phyloP scores from a whole-genome alignment of 2,888 invertebrate species.

The Dusona sp. region DNA sequence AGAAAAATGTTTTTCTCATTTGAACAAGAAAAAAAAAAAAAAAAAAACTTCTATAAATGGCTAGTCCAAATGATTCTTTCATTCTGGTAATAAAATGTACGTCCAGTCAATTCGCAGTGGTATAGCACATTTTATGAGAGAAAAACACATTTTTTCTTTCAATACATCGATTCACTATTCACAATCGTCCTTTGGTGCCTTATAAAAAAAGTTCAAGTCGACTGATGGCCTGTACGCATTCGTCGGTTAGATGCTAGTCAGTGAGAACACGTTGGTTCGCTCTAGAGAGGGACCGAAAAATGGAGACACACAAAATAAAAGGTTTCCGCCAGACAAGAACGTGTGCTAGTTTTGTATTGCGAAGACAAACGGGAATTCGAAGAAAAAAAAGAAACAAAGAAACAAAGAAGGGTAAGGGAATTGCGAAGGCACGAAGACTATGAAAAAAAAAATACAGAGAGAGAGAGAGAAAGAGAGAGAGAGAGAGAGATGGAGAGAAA shows the following conservation, averaged over 20 bases:
- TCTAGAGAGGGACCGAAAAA: constrained; percentile 54
- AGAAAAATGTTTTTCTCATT: background rate
- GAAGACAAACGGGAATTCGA: constrained; percentile 49
- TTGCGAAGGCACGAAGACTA: constrained; percentile 58
- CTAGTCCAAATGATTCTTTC: background rate
- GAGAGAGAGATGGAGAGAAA: constrained; percentile 59
- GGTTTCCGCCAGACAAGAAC: constrained; percentile 66
- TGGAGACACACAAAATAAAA: constrained; percentile 62
- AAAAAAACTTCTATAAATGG: background rate
- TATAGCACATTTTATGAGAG: background rate
- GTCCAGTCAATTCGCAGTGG: constrained; percentile 14
- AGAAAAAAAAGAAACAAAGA: constrained; percentile 46
- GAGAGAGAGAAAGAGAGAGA: constrained; percentile 56
- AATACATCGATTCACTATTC: constrained; percentile 11
- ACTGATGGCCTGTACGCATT: constrained; percentile 50
- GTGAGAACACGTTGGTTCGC: constrained; percentile 74
- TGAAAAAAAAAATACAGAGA: constrained; percentile 55
- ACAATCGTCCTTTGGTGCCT: constrained; percentile 62
- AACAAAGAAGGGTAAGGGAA: constrained; percentile 65
- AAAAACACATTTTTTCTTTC: background rate
- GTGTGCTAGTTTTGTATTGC: constrained; percentile 62
- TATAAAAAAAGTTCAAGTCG: constrained; percentile 43
- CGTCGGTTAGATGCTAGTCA: constrained; percentile 83
- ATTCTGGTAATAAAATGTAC: background rate
- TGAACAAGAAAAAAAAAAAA: no score